Percentiles rank a stretch among this genome's conserved stretches.
These are phyloP conservation scores for Microcebus tavaratra DNA, from an alignment of 2,113 vertebrate species.

Conservation along the genomic window DNA sequence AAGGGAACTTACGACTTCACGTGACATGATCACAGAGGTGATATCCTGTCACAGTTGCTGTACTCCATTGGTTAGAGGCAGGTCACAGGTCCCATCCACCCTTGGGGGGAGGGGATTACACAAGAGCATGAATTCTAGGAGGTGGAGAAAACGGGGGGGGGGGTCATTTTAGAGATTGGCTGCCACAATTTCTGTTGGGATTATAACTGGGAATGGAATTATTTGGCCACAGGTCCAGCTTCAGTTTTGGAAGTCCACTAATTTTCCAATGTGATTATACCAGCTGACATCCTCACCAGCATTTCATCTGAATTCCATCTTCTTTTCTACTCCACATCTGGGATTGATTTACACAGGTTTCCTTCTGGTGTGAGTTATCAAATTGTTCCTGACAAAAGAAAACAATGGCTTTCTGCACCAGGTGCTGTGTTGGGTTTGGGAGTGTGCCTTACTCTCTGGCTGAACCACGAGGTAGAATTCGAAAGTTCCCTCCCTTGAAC, in stretches of 20 bases:
- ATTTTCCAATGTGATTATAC: not conserved
- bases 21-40: not conserved
- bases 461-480: not conserved
- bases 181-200: not conserved
- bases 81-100: not conserved
- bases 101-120: not conserved
- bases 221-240: not conserved
- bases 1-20: not conserved
- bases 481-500: not conserved
- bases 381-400: constrained; percentile 1
- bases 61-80: not conserved
- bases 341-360: not conserved
- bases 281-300: not conserved
- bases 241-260: not conserved
- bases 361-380: not conserved
- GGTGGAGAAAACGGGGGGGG: not conserved
- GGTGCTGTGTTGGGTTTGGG: not conserved
- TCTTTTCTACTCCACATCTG: not conserved
- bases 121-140: not conserved
- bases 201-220: not conserved
- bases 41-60: not conserved
- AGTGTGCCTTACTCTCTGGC: not conserved
- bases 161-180: not conserved
- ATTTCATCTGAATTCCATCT: not conserved
- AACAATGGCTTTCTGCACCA: not conserved